Conservation (phyloP, 2,888 invertebrate species). For the Tenthredo scrophulariae region DNA sequence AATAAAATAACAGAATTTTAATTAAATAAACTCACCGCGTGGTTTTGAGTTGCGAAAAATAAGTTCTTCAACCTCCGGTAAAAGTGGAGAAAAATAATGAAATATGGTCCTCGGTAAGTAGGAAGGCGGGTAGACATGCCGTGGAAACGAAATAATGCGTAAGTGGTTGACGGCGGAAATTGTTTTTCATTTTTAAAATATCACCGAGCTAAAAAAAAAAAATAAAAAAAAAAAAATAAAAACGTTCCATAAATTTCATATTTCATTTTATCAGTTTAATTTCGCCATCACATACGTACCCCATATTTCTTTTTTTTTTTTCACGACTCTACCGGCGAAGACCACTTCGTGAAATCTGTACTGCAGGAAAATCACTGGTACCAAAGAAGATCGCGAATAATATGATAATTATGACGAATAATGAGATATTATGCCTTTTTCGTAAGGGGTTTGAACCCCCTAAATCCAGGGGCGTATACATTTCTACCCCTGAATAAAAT, state of each 20-base stretch:
- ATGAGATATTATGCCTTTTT: background rate
- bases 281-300: background rate
- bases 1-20: slow-evolving; percentile 44
- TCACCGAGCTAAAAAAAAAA: background rate
- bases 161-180: slow-evolving; percentile 1
- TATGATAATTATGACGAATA: background rate
- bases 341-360: background rate
- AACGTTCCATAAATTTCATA: background rate
- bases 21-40: slow-evolving; percentile 32
- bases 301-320: background rate
- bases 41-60: slow-evolving; percentile 17
- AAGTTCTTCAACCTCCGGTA: slow-evolving; percentile 7
- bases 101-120: background rate
- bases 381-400: background rate
- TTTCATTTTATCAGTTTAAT: background rate
- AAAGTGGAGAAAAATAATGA: slow-evolving; percentile 19
- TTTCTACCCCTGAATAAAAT: background rate
- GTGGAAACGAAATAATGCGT: slow-evolving; percentile 17
- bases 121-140: background rate
- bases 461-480: background rate
- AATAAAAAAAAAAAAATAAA: background rate
- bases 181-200: slow-evolving; percentile 28
- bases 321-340: background rate
- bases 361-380: no score
- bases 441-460: background rate